Evolutionary conservation across 2,888 invertebrate species (phyloP), one percentile per base, ranked within the genome.

Genomic region (Abscondita cerata): DNA sequence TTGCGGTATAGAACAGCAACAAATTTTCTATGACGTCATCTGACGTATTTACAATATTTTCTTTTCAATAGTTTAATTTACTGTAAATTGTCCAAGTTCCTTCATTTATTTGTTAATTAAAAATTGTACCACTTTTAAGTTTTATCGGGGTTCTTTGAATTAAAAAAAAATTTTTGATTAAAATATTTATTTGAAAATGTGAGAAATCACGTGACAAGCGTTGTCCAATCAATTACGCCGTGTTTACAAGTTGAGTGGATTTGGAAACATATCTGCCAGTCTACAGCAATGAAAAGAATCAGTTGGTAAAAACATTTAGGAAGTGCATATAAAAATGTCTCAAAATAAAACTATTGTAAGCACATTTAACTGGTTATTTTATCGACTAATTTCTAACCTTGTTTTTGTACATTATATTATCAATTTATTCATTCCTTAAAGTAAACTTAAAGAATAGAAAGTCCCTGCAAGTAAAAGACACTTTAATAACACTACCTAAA

Each of bases 281-380:
- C 6, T 25, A 25, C 65, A 65, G 62, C 62, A 62, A 65, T 55
- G 55, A 55, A 62, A 48, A 64, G 44, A 44, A 55, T 56, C 58
- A 52, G 56, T 50, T 46, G 34, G 51, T 34, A 55, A 47, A 50
- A 41, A 53, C 54, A 51, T 54, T 46, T 54, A 33, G n/a, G n/a
- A 33, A 46, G 33, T 19, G 20, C 25, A 34, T 44, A 36, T 31
- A 18, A 60, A 54, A 56, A 66, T 68, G 68, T 65, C 68, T 51
- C 52, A 46, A 50, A 59, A 59, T 44, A 68, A 68, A 61, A 52
- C 40, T 40, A 68, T 68, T 47, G 68, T 68, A 64, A 68, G 68
- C 62, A 55, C 25, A 53, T 55, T 46, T 51, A 20, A 20, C 13
- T 31, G 47, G n/a, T 13, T 50, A 34, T 16, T 51, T 52, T 41